Conservation (phyloP, 2,113 vertebrate species). For the Lipotes vexillifer region DNA sequence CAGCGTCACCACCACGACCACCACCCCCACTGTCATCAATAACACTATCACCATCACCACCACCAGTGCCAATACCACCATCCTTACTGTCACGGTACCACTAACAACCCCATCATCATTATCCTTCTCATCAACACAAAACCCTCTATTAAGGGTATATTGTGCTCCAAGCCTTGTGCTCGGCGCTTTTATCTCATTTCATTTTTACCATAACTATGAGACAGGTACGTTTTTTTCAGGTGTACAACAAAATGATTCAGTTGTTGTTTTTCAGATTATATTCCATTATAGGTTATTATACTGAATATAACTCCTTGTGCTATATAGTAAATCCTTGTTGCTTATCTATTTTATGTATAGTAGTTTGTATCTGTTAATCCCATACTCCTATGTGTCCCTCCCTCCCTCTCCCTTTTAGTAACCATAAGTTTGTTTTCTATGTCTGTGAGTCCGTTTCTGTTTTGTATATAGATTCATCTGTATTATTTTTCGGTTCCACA, state of each 20-base stretch:
- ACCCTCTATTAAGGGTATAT: background rate
- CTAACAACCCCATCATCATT: background rate
- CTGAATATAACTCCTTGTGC: background rate
- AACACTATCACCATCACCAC: too few relatives aligned
- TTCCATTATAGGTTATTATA: background rate
- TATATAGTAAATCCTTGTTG: background rate
- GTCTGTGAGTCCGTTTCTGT: background rate
- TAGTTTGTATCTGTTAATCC: background rate
- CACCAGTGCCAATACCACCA: background rate
- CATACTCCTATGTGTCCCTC: background rate
- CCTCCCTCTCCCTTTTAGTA: background rate
- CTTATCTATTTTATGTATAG: too few relatives aligned
- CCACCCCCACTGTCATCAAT: background rate
- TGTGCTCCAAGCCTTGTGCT: background rate
- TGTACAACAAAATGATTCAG: background rate
- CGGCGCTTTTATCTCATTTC: background rate
- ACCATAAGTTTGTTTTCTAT: background rate
- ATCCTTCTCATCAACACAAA: background rate
- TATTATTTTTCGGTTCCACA: background rate
- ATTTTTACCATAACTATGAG: background rate
- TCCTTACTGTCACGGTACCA: background rate
- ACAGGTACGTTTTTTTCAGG: background rate
- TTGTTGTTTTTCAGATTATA: background rate
- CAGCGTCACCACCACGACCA: too few relatives aligned
- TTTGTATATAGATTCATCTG: background rate